These are phyloP conservation scores for Intellagama lesueurii DNA, from an alignment of 2,797 vertebrate species.

Conservation along the genomic window DNA sequence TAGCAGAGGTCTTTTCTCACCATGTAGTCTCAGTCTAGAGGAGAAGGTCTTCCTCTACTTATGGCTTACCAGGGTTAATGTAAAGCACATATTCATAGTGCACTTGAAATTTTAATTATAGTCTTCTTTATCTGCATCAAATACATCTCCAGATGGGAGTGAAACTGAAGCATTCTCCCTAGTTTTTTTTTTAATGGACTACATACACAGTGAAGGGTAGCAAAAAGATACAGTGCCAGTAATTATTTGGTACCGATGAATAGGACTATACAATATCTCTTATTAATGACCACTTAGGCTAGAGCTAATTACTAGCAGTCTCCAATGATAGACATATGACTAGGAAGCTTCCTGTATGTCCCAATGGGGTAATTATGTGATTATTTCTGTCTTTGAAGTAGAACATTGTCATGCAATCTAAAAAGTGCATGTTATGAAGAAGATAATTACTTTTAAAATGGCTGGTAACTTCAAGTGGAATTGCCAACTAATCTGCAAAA, in stretches of 20 bases:
- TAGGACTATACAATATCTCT: not conserved
- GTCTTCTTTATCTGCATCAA: conserved; percentile 14
- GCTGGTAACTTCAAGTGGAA: conserved; percentile 15
- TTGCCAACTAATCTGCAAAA: conserved; percentile 26
- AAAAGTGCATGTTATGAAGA: conserved; percentile 22
- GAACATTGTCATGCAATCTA: conserved; percentile 41
- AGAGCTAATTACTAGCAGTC: conserved; percentile 1
- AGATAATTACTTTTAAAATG: conserved; percentile 42
- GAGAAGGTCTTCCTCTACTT: not conserved
- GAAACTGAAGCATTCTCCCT: conserved; percentile 20
- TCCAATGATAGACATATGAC: conserved; percentile 17
- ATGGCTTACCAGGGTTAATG: not conserved
- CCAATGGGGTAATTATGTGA: conserved; percentile 30
- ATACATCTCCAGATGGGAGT: conserved; percentile 17
- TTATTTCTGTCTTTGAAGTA: conserved; percentile 31
- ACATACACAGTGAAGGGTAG: not conserved
- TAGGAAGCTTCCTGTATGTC: conserved; percentile 23
- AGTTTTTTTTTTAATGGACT: conserved; percentile 25
- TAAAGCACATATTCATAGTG: conserved; percentile 7
- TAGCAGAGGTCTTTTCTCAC: not conserved
- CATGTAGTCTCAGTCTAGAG: not conserved
- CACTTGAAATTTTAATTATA: conserved; percentile 43
- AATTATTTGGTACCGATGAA: conserved; percentile 9
- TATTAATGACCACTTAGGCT: conserved; percentile 14
- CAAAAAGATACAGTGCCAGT: not conserved